Base-by-base conservation (phyloP, 30 jellyfish, hydroid and myxozoan species). In the Nemopilema nomurai region DNA sequence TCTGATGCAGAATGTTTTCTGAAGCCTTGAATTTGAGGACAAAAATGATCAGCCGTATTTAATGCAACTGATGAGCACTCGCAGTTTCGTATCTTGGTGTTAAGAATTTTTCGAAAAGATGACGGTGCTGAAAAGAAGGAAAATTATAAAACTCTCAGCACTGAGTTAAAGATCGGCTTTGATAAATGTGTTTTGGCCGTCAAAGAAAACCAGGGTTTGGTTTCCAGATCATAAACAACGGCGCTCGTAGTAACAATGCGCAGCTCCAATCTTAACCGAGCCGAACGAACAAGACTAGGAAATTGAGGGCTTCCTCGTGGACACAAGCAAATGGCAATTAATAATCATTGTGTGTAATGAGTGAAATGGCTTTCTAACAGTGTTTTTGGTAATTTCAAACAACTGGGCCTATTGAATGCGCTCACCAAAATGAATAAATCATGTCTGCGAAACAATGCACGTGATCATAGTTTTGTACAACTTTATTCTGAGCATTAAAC, bases 351-450 rank as follows among this genome's bases (percentile, higher is more conserved):
- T 29, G 25, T 30, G n/a, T 33, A 66, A 79, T 22, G 74, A 32
- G 73, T 25, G 67, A 80, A 64, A 65, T 62, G 89, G 89, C 89
- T 67, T 67, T 67, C 89, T 81, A 80, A 80, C 89, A 50, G 89
- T 21, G 89, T 27, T 66, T 32, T 80, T 80, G 89, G 89, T 30
- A 64, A 80, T n/a, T 7, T 51, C 62, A 80, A 80, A 71, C 57
- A 32, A 0, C 27, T 41, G 49, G 25, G 23, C 83, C 51, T 31
- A 63, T 73, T 19, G 73, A 80, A 80, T 28, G 76, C 51, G 75
- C 76, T 80, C 89, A 67, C 89, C 81, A 80, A 24, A 66, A 80
- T 80, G 89, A 80, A 80, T 80, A 28, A 80, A 71, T 80, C 50
- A 80, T 80, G 89, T 71, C 66, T 33, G 27, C 32, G 33, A 52